These are phyloP conservation scores for Empidonax traillii DNA, from an alignment of 2,113 vertebrate genomes.

Conservation along the genomic window DNA sequence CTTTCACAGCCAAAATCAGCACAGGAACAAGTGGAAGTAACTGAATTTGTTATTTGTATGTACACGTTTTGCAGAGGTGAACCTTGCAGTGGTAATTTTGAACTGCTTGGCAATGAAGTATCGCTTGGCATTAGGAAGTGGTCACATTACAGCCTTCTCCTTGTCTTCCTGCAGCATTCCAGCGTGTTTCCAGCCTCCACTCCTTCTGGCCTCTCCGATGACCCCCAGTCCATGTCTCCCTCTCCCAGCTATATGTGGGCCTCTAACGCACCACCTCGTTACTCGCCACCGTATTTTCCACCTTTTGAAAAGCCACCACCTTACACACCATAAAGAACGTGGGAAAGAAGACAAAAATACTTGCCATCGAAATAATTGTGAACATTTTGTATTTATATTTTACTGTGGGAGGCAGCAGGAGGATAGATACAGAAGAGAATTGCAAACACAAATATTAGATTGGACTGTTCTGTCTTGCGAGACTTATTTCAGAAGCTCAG, in stretches of 20 bases:
- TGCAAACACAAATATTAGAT: not conserved
- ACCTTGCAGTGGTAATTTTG: not conserved
- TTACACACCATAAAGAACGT: constrained; percentile 85
- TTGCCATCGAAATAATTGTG: constrained; percentile 54
- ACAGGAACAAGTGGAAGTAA: not conserved
- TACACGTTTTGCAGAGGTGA: not conserved
- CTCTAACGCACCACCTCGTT: constrained; percentile 87
- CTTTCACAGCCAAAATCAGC: not conserved
- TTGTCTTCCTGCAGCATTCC: constrained; percentile 78
- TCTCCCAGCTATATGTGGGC: constrained; percentile 97
- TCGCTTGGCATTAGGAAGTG: rapidly evolving
- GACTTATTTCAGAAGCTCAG: not conserved
- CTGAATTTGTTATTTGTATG: not conserved
- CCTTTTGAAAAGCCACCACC: constrained; percentile 97
- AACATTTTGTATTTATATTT: constrained; percentile 74
- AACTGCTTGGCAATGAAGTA: not conserved
- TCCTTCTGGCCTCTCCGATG: constrained; percentile 88
- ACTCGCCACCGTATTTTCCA: constrained; percentile 92
- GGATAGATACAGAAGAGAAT: not conserved
- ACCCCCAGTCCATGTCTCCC: constrained; percentile 83
- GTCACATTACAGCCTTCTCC: not conserved
- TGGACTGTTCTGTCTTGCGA: not conserved
- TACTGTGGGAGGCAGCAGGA: constrained; percentile 47
- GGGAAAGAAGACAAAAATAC: not conserved
- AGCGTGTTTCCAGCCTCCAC: constrained; percentile 85